Conservation (phyloP, 2,797 vertebrate species). For the Remorina albescens region DNA sequence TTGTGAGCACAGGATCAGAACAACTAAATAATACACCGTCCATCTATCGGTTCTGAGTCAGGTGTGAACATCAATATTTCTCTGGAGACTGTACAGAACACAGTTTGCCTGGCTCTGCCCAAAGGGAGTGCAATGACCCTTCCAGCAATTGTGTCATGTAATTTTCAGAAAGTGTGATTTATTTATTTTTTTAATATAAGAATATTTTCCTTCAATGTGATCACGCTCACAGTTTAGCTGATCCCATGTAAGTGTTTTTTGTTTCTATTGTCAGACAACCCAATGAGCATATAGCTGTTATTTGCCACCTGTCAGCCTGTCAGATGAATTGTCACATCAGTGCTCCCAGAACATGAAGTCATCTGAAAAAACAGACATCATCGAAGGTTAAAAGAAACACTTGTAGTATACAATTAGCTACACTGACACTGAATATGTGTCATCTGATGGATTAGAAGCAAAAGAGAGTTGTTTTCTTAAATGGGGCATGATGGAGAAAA, state of each 20-base stretch:
- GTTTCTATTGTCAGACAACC: neutral
- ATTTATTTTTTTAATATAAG: too few species aligned
- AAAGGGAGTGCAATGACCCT: too few species aligned
- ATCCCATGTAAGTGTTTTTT: neutral
- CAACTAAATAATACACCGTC: neutral
- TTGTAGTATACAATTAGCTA: neutral
- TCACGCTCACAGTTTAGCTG: neutral
- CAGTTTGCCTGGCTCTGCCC: too few species aligned
- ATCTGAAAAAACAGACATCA: neutral
- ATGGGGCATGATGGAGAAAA: neutral
- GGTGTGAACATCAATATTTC: too few species aligned
- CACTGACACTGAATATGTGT: neutral
- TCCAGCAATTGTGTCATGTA: too few species aligned
- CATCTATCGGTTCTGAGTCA: neutral
- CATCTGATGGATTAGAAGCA: neutral
- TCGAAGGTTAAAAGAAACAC: neutral
- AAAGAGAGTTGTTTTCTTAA: neutral
- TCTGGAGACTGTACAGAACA: too few species aligned
- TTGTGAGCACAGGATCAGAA: slow-evolving; percentile 5
- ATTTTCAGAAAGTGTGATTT: neutral
- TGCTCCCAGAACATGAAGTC: neutral
- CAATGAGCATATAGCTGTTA: neutral
- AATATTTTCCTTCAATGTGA: neutral
- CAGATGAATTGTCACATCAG: slow-evolving; percentile 2
- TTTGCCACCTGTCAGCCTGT: slow-evolving; percentile 5